Evolutionary conservation across 2,113 vertebrate genomes (phyloP).

Genomic region (Spilogale gracilis): DNA sequence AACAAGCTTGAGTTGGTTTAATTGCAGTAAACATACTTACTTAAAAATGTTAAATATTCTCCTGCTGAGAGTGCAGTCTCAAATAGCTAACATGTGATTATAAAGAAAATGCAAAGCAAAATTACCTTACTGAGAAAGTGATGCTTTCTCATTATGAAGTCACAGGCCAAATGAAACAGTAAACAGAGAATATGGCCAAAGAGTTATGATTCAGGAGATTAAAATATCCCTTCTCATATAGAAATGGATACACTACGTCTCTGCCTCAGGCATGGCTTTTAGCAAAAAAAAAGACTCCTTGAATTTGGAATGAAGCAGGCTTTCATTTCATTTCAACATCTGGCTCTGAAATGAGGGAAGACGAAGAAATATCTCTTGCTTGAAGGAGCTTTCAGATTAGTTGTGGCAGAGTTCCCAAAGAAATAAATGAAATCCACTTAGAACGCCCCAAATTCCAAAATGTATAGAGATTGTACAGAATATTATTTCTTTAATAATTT

Average conservation of each 20-base stretch:
- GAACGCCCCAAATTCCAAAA: background rate
- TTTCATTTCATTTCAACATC: slow-evolving; percentile 64
- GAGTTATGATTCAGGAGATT: background rate
- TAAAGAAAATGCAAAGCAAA: slow-evolving; percentile 68
- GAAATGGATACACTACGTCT: background rate
- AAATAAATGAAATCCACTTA: background rate
- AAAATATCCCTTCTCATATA: slow-evolving; percentile 7
- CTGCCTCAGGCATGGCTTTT: slow-evolving; percentile 6
- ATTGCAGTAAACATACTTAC: slow-evolving; percentile 39
- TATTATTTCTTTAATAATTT: background rate
- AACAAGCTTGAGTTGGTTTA: slow-evolving; percentile 23
- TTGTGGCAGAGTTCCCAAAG: background rate
- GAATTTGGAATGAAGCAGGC: slow-evolving; percentile 21
- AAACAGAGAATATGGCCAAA: background rate
- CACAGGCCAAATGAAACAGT: background rate
- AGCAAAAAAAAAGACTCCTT: background rate
- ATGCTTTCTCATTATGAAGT: slow-evolving; percentile 34
- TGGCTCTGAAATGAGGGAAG: slow-evolving; percentile 25
- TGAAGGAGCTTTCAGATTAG: background rate
- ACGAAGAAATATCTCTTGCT: background rate
- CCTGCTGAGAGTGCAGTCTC: slow-evolving; percentile 16
- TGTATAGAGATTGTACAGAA: background rate
- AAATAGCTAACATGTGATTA: slow-evolving; percentile 40
- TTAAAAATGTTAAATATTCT: slow-evolving; percentile 64
- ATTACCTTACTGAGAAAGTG: slow-evolving; percentile 50